Conservation (phyloP, 2,113 vertebrate species). For the Edolisoma coerulescens region DNA sequence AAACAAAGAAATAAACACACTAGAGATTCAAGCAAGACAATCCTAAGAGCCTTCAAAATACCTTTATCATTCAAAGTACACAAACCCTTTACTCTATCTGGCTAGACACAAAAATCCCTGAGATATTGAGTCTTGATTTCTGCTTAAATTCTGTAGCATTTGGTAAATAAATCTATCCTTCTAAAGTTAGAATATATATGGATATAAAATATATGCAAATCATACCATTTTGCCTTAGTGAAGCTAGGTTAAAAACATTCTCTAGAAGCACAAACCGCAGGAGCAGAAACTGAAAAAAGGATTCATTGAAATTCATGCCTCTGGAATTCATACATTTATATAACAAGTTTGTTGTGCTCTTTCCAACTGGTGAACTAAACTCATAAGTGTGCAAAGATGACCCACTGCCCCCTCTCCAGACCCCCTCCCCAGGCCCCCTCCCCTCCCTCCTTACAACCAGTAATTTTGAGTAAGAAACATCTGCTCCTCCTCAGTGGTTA, state of each 20-base stretch:
- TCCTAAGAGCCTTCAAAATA: neutral
- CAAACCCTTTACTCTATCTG: neutral
- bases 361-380: neutral
- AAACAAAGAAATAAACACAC: neutral
- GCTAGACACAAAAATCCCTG: neutral
- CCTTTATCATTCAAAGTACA: neutral
- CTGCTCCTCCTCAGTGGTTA: neutral
- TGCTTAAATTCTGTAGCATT: neutral
- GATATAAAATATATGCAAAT: conserved; percentile 1
- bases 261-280: neutral
- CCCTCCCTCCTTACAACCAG: neutral
- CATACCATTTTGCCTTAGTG: neutral
- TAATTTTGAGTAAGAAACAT: neutral
- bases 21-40: neutral
- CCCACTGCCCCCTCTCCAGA: neutral
- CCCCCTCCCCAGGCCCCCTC: neutral
- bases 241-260: neutral
- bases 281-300: neutral
- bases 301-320: conserved; percentile 28
- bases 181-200: neutral
- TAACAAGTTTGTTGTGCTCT: neutral
- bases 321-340: neutral
- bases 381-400: neutral
- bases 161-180: neutral
- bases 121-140: neutral